phyloP scores from a whole-genome alignment of 2,888 invertebrate genomes.

The Agonum fuliginosum region DNA sequence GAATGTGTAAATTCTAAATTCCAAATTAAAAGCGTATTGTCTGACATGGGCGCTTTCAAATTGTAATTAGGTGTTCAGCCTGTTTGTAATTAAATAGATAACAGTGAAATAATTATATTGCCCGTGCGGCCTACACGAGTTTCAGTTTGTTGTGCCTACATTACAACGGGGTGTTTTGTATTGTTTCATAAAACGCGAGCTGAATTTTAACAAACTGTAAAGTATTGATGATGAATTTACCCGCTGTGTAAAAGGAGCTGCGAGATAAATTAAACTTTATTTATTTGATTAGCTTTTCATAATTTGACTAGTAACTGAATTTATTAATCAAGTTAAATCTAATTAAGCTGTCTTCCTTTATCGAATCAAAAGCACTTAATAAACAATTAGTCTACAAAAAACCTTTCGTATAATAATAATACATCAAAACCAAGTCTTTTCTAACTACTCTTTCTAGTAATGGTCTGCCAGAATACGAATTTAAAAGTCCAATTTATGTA shows the following conservation, averaged over 20 bases:
- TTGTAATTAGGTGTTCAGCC: constrained; percentile 17
- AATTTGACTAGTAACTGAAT: not conserved
- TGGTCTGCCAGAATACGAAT: too few relatives aligned
- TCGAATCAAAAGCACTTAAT: too few relatives aligned
- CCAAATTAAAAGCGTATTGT: constrained; percentile 44
- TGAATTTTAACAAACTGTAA: constrained; percentile 25
- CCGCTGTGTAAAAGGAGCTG: not conserved
- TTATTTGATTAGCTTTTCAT: not conserved
- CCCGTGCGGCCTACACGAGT: not conserved
- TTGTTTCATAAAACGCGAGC: not conserved
- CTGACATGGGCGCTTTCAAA: constrained; percentile 25
- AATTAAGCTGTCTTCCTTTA: not conserved
- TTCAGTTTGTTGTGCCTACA: not conserved
- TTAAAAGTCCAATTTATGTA: too few relatives aligned
- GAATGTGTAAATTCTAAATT: constrained; percentile 15
- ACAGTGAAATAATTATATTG: constrained; percentile 2
- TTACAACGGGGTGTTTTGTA: not conserved
- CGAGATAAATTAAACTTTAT: constrained; percentile 5
- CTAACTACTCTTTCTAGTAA: too few relatives aligned
- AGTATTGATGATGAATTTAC: constrained; percentile 33
- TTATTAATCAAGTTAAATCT: not conserved
- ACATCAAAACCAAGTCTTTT: too few relatives aligned
- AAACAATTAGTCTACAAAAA: too few relatives aligned
- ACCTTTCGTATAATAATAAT: too few relatives aligned
- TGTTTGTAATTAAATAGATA: constrained; percentile 26